Base-by-base conservation (phyloP, 2,797 vertebrate genomes). In the Naso thynnoides region DNA sequence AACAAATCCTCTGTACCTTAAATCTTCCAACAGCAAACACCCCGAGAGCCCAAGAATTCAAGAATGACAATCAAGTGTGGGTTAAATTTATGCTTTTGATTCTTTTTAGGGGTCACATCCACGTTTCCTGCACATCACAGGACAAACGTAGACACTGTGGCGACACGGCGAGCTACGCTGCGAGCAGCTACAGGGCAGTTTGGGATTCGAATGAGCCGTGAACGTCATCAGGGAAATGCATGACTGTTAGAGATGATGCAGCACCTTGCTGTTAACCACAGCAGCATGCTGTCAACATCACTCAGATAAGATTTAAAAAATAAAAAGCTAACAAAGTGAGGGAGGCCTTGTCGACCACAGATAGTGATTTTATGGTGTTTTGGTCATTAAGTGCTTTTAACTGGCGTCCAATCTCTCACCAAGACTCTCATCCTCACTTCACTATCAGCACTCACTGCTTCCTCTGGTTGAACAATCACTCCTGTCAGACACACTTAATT, bases 341-440 rank as follows among this genome's bases (percentile, higher is more conserved):
- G 1, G 50, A 26, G 33, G 48, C 38, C 9, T 18, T 7, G 0
- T 44, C 23, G 11, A 36, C 45, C 62, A 6, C 18, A 18, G 27
- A 8, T n/a, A 4, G 53, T 39, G 53, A 38, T 31, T 13, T 21
- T 29, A 0, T 8, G 33, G 41, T 33, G 23, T 52, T 50, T 39
- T 14, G n/a, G 36, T 18, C 47, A 24, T 54, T n/a, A 55, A 54
- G 58, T 8, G 48, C 57, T 64, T 60, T 67, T 44, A 59, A 75
- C 47, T 42, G 61, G 55, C 19, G 16, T 48, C 13, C 24, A 19
- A 11, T 48, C 26, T 0, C 15, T 70, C 52, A 11, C 10, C 11
- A 21, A 13, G 53, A 55, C 73, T 73, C 62, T 72, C 66, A 29
- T 36, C 47, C 44, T 48, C 45, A 41, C 29, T 15, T n/a, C 52